Evolutionary conservation across 2,888 invertebrate genomes (phyloP).

Genomic region (Caenorhabditis sulstoni): DNA sequence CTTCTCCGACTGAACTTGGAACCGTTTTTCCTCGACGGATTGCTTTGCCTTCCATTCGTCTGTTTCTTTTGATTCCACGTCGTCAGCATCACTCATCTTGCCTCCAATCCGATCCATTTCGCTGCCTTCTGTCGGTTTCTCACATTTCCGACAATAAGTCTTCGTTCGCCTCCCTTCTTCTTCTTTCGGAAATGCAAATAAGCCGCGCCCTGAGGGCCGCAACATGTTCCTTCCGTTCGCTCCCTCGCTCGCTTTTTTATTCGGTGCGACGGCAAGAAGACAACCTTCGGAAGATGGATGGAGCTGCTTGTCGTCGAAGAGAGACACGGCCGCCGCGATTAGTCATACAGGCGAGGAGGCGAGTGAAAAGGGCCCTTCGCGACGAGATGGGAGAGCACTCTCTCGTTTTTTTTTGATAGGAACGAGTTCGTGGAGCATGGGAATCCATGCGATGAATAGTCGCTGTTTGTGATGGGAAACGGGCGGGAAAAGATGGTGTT

Average conservation of each 20-base stretch:
- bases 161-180: conserved; percentile 8
- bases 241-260: conserved; percentile 9
- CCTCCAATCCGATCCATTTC: background rate
- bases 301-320: conserved; percentile 47
- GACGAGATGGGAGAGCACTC: conserved; percentile 5
- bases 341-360: conserved; percentile 30
- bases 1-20: too few relatives aligned
- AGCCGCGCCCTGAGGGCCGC: conserved; percentile 21
- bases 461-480: conserved; percentile 3
- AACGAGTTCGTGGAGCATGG: conserved; percentile 39
- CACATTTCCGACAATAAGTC: conserved; percentile 56
- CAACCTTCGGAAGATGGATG: conserved; percentile 55
- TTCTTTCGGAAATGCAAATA: conserved; percentile 45
- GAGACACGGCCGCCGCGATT: conserved; percentile 35
- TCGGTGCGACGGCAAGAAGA: conserved; percentile 17
- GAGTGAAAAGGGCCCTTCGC: conserved; percentile 14
- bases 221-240: conserved; percentile 33
- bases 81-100: background rate
- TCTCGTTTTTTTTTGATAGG: conserved; percentile 14
- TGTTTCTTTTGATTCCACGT: background rate
- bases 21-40: too few relatives aligned
- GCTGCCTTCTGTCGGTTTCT: conserved; percentile 39
- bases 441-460: conserved; percentile 26
- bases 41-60: too few relatives aligned
- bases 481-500: background rate